These are phyloP conservation scores for Diploscapter pachys DNA, from an alignment of 1,140 invertebrate species.

Conservation along the genomic window DNA sequence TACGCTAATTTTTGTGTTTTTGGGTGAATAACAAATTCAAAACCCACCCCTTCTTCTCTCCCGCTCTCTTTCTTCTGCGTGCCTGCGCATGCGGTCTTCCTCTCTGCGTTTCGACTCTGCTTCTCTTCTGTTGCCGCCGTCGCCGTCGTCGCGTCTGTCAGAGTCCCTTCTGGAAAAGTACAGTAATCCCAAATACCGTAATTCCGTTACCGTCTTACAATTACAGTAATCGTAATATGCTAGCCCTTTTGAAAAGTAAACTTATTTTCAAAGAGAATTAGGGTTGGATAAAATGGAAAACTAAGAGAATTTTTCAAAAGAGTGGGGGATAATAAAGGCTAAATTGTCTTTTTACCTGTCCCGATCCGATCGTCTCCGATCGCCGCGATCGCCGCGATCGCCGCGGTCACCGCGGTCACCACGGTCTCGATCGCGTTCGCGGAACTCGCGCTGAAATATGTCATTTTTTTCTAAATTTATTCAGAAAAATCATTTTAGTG, in stretches of 20 bases:
- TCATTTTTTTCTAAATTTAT: too few relatives aligned
- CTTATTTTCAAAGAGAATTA: background rate
- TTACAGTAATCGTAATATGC: too few relatives aligned
- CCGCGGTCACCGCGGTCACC: background rate
- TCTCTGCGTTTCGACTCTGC: slow-evolving; percentile 15
- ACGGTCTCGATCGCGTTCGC: background rate
- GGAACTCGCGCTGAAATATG: too few relatives aligned
- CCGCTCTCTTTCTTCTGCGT: too few relatives aligned
- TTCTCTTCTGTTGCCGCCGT: background rate
- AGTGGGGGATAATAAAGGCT: too few relatives aligned
- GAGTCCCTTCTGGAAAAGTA: too few relatives aligned
- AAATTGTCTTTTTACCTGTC: background rate
- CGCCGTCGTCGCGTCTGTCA: background rate
- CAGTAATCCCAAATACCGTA: too few relatives aligned
- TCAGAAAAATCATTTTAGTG: too few relatives aligned
- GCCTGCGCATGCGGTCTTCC: background rate
- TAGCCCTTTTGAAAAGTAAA: background rate
- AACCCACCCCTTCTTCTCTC: background rate
- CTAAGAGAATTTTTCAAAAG: background rate
- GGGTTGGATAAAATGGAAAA: background rate
- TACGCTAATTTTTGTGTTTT: too few relatives aligned
- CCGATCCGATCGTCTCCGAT: slow-evolving; percentile 6
- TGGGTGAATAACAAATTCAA: too few relatives aligned
- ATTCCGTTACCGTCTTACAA: too few relatives aligned
- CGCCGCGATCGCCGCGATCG: background rate